These are phyloP conservation scores for Gallinago solitaria DNA, from an alignment of 2,797 vertebrate genomes.

Conservation along the genomic window DNA sequence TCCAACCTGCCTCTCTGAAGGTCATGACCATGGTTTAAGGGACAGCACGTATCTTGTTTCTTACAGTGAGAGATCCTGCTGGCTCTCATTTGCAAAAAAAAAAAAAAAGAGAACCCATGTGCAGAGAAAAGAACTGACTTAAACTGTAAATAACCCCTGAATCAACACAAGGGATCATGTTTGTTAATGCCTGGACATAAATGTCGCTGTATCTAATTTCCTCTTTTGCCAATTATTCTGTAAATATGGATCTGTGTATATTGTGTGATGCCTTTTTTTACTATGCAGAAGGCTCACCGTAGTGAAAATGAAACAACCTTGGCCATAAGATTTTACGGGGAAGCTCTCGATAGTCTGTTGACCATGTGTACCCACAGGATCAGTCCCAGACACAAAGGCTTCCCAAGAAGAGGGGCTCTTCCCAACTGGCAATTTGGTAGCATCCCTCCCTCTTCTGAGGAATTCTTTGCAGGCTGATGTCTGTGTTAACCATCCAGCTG, in stretches of 20 bases:
- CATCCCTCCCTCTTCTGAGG: neutral
- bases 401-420: neutral
- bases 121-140: neutral
- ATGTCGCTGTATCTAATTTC: slow-evolving; percentile 23
- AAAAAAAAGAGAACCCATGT: neutral
- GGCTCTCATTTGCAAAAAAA: neutral
- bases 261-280: neutral
- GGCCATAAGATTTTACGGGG: neutral
- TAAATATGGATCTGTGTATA: slow-evolving; percentile 11
- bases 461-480: neutral
- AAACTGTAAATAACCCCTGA: slow-evolving; percentile 27
- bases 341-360: neutral
- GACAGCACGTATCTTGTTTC: neutral
- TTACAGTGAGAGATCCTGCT: neutral
- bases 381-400: neutral
- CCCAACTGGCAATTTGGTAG: neutral
- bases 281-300: neutral
- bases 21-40: slow-evolving; percentile 94
- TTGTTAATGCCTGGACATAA: slow-evolving; percentile 26
- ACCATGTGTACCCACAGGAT: neutral
- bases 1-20: slow-evolving; percentile 91
- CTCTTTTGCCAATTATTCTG: slow-evolving; percentile 23
- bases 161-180: neutral
- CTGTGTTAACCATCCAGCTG: neutral
- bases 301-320: neutral